Evolutionary conservation across 2,113 vertebrate species (phyloP).

Genomic region (Semicossyphus pulcher): DNA sequence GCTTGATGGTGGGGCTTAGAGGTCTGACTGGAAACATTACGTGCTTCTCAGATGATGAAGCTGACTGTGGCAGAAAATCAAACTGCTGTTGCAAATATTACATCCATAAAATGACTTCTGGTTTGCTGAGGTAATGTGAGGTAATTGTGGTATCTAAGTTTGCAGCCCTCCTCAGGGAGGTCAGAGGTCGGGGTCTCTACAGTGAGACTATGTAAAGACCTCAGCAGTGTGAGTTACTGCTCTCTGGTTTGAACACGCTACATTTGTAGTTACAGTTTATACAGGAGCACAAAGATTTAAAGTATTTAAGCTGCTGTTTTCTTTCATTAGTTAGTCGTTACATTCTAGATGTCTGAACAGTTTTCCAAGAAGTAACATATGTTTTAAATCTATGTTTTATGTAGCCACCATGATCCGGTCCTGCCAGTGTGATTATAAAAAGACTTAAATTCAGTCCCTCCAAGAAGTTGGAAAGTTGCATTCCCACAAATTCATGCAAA

Average conservation of each 20-base stretch:
- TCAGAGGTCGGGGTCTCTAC: too few species aligned
- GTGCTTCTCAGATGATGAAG: conserved; percentile 1
- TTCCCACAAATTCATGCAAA: too few species aligned
- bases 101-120: background rate
- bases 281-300: too few species aligned
- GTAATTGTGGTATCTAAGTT: conserved; percentile 14
- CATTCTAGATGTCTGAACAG: too few species aligned
- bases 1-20: conserved; percentile 17
- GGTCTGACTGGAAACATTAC: conserved; percentile 28
- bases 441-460: too few species aligned
- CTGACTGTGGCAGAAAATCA: background rate
- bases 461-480: too few species aligned
- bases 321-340: too few species aligned
- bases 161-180: background rate
- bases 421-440: background rate
- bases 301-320: too few species aligned
- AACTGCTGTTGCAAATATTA: background rate
- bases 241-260: too few species aligned
- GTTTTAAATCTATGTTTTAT: background rate
- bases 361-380: background rate
- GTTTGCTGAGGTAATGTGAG: conserved; percentile 2
- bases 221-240: too few species aligned
- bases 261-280: too few species aligned
- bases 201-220: background rate
- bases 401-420: background rate